Conservation (phyloP, 2,797 vertebrate species). For the Cryptoblepharus egeriae region DNA sequence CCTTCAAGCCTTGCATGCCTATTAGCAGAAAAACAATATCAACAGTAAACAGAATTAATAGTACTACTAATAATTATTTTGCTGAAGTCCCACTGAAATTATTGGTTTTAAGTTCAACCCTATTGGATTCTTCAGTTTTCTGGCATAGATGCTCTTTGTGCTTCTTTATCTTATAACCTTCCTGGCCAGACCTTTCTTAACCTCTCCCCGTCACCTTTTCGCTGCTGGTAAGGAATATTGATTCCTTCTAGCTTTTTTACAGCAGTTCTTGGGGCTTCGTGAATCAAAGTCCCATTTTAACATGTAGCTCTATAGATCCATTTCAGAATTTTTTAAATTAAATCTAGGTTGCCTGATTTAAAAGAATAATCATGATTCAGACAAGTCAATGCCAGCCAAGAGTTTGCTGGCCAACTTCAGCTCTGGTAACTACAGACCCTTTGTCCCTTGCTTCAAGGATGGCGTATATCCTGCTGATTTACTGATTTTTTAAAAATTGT, state of each 20-base stretch:
- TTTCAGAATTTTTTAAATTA: constrained; percentile 32
- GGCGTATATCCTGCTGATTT: constrained; percentile 32
- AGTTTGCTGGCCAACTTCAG: constrained; percentile 9
- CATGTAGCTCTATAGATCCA: constrained; percentile 17
- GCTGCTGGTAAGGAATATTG: constrained; percentile 12
- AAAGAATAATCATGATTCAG: constrained; percentile 32
- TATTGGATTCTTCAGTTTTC: background rate
- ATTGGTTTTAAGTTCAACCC: too few relatives aligned
- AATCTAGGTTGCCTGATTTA: constrained; percentile 29
- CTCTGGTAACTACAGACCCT: constrained; percentile 4
- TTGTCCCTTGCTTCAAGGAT: constrained; percentile 19
- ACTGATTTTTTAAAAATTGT: constrained; percentile 30
- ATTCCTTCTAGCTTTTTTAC: constrained; percentile 38
- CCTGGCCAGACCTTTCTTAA: constrained; percentile 2
- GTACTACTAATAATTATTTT: background rate
- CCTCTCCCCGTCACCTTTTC: background rate
- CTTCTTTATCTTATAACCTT: background rate
- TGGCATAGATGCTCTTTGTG: background rate
- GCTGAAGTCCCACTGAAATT: too few relatives aligned
- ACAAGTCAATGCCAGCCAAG: constrained; percentile 31
- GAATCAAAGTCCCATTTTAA: constrained; percentile 31
- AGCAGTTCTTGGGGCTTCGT: background rate
- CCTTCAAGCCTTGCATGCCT: background rate
- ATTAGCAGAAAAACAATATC: background rate
- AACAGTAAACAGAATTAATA: background rate